Percentiles rank a stretch among this genome's conserved stretches.
Evolutionary conservation across 2,797 vertebrate genomes (phyloP).

Genomic region (Dendrocincla fuliginosa): DNA sequence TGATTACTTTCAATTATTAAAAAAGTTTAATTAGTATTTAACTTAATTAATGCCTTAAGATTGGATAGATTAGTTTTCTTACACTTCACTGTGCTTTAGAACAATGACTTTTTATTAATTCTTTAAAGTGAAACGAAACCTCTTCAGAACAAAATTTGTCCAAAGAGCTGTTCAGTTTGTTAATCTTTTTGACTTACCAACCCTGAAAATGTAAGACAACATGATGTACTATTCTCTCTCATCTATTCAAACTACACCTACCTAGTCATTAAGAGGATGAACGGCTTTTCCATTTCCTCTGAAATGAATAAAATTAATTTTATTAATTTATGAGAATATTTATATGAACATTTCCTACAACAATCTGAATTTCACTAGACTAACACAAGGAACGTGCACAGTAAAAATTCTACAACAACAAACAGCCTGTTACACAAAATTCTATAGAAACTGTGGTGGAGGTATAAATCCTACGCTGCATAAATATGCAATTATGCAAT

Average conservation of each 20-base stretch:
- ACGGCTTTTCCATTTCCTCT: background rate
- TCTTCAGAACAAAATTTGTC: background rate
- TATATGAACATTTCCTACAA: background rate
- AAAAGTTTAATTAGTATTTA: background rate
- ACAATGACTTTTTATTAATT: background rate
- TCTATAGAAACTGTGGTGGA: background rate
- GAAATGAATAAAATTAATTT: background rate
- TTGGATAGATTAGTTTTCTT: background rate
- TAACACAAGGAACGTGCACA: background rate
- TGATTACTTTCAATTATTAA: background rate
- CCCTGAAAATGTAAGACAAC: background rate
- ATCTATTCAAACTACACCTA: background rate
- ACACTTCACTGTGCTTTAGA: background rate
- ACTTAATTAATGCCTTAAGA: background rate
- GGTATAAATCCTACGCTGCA: background rate
- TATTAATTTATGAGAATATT: background rate
- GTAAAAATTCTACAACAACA: background rate
- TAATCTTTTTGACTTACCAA: background rate
- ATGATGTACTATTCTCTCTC: background rate
- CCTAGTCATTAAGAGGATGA: background rate
- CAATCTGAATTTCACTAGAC: background rate
- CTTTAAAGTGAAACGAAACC: background rate
- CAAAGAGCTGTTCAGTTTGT: background rate
- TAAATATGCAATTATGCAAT: too few species aligned
- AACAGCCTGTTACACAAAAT: background rate